A percentile compares a stretch with the other conserved stretches of the same genome.
Evolutionary conservation across 2,113 vertebrate species (phyloP).

Genomic region (Brienomyrus brachyistius): DNA sequence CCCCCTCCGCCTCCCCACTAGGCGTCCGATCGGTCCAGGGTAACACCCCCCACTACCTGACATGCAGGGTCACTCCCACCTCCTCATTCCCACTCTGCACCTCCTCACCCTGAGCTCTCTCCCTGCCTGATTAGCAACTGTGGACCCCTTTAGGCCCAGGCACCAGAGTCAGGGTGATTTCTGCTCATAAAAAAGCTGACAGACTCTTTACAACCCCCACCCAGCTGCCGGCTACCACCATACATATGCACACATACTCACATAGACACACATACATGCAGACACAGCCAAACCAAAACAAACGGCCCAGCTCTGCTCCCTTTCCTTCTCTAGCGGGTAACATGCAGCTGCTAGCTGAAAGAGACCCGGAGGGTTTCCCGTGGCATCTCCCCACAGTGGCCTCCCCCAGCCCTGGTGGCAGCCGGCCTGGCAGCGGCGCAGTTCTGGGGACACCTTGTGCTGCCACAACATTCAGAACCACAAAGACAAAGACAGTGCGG

Average conservation of each 20-base stretch:
- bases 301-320: neutral
- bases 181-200: neutral
- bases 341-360: neutral
- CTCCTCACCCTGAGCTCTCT: neutral
- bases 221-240: neutral
- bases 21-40: no score
- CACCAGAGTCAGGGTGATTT: neutral
- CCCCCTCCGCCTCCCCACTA: neutral
- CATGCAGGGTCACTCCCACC: neutral
- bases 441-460: neutral
- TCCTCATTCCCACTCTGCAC: neutral
- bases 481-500: slow-evolving; percentile 17
- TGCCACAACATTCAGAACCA: slow-evolving; percentile 8
- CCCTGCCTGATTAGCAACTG: neutral
- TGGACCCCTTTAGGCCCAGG: neutral
- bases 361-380: neutral
- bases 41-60: neutral
- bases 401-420: neutral
- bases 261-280: neutral
- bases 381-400: neutral
- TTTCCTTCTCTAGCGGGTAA: neutral
- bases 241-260: neutral
- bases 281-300: neutral
- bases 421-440: neutral
- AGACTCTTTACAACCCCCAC: neutral